Evolutionary conservation across 2,888 invertebrate genomes (phyloP), one percentile per base, ranked within the genome.

Genomic region (Melanostoma mellinum): DNA sequence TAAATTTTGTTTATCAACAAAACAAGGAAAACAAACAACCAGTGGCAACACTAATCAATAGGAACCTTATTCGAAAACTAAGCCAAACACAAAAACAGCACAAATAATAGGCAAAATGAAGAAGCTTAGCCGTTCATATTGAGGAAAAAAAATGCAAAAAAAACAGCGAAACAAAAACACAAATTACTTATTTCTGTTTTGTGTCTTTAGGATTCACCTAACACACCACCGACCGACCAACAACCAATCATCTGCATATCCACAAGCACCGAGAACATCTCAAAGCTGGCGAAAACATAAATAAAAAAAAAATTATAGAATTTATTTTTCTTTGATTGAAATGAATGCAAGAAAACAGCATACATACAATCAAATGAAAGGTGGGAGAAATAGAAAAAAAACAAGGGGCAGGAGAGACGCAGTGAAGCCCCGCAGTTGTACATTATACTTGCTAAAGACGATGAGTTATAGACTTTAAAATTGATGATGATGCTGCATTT

Each of bases 401-500:
- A 38, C 42, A 42, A 33, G 35, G 48, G 6, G 38, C 20, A n/a
- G 50, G 38, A 8, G 60, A 58, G 33, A 10, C 46, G 44, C 42
- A 46, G 63, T 46, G 78, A 79, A 73, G 67, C 79, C 67, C 79
- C 68, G 20, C 20, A 73, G 60, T 73, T 68, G 63, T 36, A 44
- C 35, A 65, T 4, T 33, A 33, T 36, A 10, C 36, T 55, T 36
- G 35, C 5, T 10, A 36, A 36, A 58, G 8, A 46, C 56, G 69
- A 36, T 46, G 61, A 40, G 68, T 55, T 60, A 68, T 52, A 75
- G 52, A 77, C 65, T 67, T 67, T 67, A 63, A 67, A 73, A 69
- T 63, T 74, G 53, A 67, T 67, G 68, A 68, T 63, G 74, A 48
- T 63, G 79, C 63, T 79, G 52, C 56, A 80, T 80, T 69, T 74